Evolutionary conservation across 1,140 invertebrate genomes (phyloP), one percentile per base, ranked within the genome.

Genomic region (Ips nitidus): DNA sequence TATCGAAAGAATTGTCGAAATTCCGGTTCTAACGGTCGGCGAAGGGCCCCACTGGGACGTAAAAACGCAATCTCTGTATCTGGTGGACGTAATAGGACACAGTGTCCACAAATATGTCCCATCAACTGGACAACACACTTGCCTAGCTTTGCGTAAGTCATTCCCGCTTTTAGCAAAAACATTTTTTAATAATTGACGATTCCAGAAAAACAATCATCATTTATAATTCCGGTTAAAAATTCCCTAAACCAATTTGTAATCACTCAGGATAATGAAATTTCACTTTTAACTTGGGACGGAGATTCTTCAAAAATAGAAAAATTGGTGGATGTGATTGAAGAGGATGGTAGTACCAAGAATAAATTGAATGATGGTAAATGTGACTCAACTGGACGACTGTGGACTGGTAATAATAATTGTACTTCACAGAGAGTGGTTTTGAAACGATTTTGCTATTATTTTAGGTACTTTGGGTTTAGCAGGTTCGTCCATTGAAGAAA

Each of bases 341-440:
- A 47, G 1, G 59, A 52, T 41, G 92, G 88, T 73, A 83, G 91
- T 73, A 87, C 6, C 22, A 6, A 7, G 45, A 61, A 50, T 43
- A 83, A 91, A 73, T 87, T 92, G 71, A 96, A 96, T 76, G 94
- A 95, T 79, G 94, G 87, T 8, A 97, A 96, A 82, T 90, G 88
- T 71, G 94, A 97, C 80, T 84, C 88, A 0, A 79, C 75, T 2
- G 94, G 94, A 41, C 82, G 92, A 53, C 81, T 95, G 4, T 94
- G 90, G 86, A 71, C 60, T 3, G 77, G 77, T 76, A 70, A 65
- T 61, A 68, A 55, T 60, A 45, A 8, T 63, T 71, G n/a, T 70
- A 65, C 45, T 76, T 74, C 50, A 22, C 7, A 5, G 7, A 5
- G 22, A 1, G 7, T 50, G 22, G 22, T 22, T 22, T 22, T 22